These are phyloP conservation scores for Platyrinchus mystaceus DNA, from an alignment of 2,797 vertebrate species.

Conservation along the genomic window DNA sequence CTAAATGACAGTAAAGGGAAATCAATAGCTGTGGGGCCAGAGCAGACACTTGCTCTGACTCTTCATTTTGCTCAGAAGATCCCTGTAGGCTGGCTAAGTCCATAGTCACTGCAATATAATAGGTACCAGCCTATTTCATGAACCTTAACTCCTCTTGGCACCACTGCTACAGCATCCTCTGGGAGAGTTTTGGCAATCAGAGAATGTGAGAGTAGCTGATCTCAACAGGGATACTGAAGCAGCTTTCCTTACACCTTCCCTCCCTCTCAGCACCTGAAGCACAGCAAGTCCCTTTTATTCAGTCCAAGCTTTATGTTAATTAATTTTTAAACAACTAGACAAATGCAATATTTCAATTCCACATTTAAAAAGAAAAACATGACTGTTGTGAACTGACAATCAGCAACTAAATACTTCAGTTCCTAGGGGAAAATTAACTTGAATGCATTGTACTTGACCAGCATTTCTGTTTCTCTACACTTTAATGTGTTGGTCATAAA, in stretches of 20 bases:
- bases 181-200: background rate
- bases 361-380: background rate
- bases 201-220: background rate
- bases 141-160: background rate
- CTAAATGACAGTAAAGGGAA: background rate
- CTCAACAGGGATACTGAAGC: background rate
- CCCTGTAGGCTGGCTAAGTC: background rate
- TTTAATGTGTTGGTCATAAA: constrained; percentile 23
- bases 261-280: background rate
- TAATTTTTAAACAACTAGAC: background rate
- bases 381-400: background rate
- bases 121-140: background rate
- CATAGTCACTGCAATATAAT: background rate
- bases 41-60: background rate
- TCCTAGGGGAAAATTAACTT: background rate
- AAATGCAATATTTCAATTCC: background rate
- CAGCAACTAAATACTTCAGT: background rate
- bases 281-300: background rate
- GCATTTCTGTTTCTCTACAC: constrained; percentile 3
- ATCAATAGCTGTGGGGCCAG: background rate
- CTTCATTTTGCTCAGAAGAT: background rate
- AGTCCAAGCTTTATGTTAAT: background rate
- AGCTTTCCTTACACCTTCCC: background rate
- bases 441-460: background rate
- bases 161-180: background rate